Base-by-base conservation (phyloP, 2,888 invertebrate species). In the Agrotis ipsilon region DNA sequence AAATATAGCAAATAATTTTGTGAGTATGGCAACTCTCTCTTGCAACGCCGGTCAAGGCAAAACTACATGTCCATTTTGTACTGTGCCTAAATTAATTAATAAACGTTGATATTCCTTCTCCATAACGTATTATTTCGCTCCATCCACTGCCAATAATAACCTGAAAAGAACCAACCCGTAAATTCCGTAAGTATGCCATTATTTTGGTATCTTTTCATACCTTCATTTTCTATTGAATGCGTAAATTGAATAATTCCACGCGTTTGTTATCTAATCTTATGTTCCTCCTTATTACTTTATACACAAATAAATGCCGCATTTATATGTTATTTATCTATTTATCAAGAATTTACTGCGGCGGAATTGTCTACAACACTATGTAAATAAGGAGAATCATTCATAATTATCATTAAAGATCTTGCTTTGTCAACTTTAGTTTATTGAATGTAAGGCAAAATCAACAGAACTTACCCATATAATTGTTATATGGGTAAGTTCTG, bases 201-300 rank as follows among this genome's bases (percentile, higher is more conserved):
- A 51, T 77, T 45, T 51, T 57, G 5, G 46, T 39, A 14, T 27
- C 39, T 39, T 39, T 39, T 19, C 1, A 39, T 61, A n/a, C 19
- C n/a, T 61, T 60, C 19, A 60, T 52, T 63, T 63, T 75, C 48
- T 64, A 24, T 13, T 74, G 54, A 62, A 48, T 52, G 21, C 32
- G 67, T 39, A 51, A 19, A 21, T 70, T 68, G 27, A 65, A 78
- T 62, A 62, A 63, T 77, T 81, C 60, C 59, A 70, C 61, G 77
- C 49, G 46, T 11, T 58, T 69, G 61, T 66, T 72, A 73, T 81
- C 78, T 81, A 63, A 81, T 78, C 68, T 43, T 18, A 14, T 24
- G 45, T 58, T 57, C 19, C 46, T 48, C 49, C 55, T 69, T 64
- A 69, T 61, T 68, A 69, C 48, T 68, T 61, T 39, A 76, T 64